Conservation (phyloP, 2,797 vertebrate genomes). For the Lepilemur ruficaudatus region DNA sequence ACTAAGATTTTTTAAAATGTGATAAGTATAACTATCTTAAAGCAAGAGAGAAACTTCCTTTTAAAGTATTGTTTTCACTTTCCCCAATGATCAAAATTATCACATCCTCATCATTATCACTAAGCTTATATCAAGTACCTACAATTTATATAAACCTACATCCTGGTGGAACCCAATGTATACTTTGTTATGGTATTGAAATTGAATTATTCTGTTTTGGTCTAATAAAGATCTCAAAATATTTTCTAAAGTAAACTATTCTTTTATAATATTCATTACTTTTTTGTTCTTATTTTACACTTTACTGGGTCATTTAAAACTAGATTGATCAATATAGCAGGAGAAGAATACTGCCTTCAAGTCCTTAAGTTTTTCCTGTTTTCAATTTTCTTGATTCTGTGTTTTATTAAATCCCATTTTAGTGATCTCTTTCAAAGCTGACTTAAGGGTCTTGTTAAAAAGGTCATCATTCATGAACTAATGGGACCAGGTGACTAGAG, state of each 20-base stretch:
- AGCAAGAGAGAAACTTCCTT: neutral
- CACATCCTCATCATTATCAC: neutral
- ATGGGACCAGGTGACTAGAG: neutral
- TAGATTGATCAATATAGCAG: neutral
- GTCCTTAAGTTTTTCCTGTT: neutral
- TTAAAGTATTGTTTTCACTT: neutral
- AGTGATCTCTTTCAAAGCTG: conserved; percentile 28
- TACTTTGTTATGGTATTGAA: neutral
- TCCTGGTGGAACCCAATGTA: neutral
- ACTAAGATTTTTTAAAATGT: neutral
- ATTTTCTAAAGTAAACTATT: neutral
- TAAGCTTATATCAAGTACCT: neutral
- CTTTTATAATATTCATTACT: neutral
- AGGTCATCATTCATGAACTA: neutral
- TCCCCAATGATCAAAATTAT: neutral
- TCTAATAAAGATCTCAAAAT: neutral
- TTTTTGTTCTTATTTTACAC: neutral
- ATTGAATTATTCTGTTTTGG: neutral
- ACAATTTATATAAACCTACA: neutral
- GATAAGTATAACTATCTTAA: neutral
- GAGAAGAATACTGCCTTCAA: neutral
- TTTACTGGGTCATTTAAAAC: conserved; percentile 1
- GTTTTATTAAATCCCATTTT: conserved; percentile 15
- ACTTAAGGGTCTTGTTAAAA: neutral
- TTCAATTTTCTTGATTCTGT: conserved; percentile 3